A percentile compares a stretch with the other conserved stretches of the same genome.
These are phyloP conservation scores for Mastacembelus armatus DNA, from an alignment of 2,797 vertebrate species.

Conservation along the genomic window DNA sequence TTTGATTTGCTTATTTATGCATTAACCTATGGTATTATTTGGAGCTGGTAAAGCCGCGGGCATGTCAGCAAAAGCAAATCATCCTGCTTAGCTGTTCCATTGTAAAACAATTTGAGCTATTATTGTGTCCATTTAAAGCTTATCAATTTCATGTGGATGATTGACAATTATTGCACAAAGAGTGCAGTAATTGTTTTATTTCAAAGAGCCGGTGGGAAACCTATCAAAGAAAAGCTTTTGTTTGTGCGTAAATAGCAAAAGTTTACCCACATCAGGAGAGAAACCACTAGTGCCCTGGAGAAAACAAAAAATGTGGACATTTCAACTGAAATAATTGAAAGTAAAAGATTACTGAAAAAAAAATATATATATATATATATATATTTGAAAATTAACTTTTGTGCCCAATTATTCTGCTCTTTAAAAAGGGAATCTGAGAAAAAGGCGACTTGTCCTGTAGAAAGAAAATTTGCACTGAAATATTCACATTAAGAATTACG, in stretches of 20 bases:
- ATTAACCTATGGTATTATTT: slow-evolving; percentile 84
- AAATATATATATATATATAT: no score
- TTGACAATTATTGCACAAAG: slow-evolving; percentile 85
- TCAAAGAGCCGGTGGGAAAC: slow-evolving; percentile 77
- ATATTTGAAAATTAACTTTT: no score
- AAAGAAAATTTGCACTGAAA: not conserved
- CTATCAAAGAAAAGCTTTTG: slow-evolving; percentile 70
- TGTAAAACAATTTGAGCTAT: slow-evolving; percentile 78
- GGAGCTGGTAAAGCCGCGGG: slow-evolving; percentile 78
- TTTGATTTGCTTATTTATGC: slow-evolving; percentile 89
- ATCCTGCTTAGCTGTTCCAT: slow-evolving; percentile 76
- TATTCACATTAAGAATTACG: not conserved
- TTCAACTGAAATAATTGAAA: not conserved
- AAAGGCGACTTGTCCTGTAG: not conserved
- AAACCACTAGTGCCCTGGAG: not conserved
- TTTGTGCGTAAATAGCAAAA: slow-evolving; percentile 53
- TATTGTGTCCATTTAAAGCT: slow-evolving; percentile 81
- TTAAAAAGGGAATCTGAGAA: not conserved
- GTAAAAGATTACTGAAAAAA: slow-evolving; percentile 1
- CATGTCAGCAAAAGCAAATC: slow-evolving; percentile 77
- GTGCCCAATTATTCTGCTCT: not conserved
- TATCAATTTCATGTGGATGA: slow-evolving; percentile 83
- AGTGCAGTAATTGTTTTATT: slow-evolving; percentile 77
- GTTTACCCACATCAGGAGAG: slow-evolving; percentile 42
- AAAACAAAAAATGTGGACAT: not conserved